Evolutionary conservation across 2,113 vertebrate species (phyloP), one percentile per base, ranked within the genome.

Genomic region (Dromaius novaehollandiae): DNA sequence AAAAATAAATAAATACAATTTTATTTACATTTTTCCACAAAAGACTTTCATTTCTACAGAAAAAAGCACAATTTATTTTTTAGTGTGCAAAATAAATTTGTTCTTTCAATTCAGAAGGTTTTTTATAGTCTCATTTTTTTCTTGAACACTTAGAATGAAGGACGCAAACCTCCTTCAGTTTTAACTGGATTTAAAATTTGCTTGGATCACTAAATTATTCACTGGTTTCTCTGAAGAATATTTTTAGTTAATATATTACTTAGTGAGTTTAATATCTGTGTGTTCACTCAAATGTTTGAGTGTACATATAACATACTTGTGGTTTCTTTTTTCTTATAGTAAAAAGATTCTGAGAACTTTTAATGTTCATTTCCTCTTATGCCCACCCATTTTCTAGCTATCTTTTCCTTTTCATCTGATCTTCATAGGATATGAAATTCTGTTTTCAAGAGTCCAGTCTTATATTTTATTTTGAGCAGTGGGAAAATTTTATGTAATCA

Each of bases 301-400:
- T 80, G 24, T 51, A 50, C 25, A 11, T 40, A 28, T 38, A 48
- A 18, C 11, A 18, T n/a, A 28, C 14, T 14, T 24, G 15, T 56
- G 44, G 66, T 80, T 66, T 9, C 16, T 76, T 71, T 68, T 22
- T 34, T 6, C 36, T 63, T 38, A n/a, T 26, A 64, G 21, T 22
- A 77, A 77, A 90, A 82, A 63, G 25, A 22, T 5, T 61, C 14
- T 11, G 16, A 58, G 19, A 19, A 58, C 13, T 68, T 90, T 48
- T 34, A 58, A 63, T 77, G 28, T 64, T 36, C 3, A 3, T 81
- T 51, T 44, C 60, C n/a, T 30, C n/a, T 65, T 75, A 20, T 9
- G 0, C 7, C 8, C 7, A 25, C 66, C n/a, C 3, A 13, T 7
- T 20, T 46, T 56, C 4, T 40, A 46, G 19, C 12, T 64, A 3